phyloP scores from a whole-genome alignment of 2,797 vertebrate genomes.

The Rhincodon typus region DNA sequence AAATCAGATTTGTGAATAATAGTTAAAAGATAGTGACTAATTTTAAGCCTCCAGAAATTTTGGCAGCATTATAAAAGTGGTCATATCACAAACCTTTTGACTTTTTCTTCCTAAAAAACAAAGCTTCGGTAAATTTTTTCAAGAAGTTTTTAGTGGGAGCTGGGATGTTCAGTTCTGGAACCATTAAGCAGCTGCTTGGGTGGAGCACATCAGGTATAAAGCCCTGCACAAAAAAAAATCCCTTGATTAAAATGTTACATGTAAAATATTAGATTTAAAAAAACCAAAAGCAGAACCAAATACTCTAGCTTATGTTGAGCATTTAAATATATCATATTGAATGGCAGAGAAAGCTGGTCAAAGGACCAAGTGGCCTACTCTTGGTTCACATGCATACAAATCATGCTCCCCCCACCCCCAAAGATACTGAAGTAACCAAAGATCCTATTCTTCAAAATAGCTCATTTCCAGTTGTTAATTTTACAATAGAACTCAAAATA shows the following conservation, averaged over 20 bases:
- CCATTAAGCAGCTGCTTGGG: slow-evolving; percentile 81
- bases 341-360: too few relatives aligned
- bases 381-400: too few relatives aligned
- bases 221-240: slow-evolving; percentile 57
- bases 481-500: background rate
- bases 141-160: slow-evolving; percentile 89
- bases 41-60: background rate
- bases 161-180: slow-evolving; percentile 84
- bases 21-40: background rate
- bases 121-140: slow-evolving; percentile 89
- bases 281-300: background rate
- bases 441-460: background rate
- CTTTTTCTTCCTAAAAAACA: slow-evolving; percentile 82
- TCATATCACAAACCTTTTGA: slow-evolving; percentile 66
- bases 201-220: slow-evolving; percentile 89
- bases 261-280: background rate
- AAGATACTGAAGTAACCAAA: background rate
- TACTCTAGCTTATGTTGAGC: background rate
- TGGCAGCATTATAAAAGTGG: background rate
- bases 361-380: too few relatives aligned
- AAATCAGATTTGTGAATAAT: background rate
- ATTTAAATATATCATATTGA: too few relatives aligned
- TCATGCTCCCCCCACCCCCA: too few relatives aligned
- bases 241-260: background rate
- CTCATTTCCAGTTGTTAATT: background rate